These are phyloP conservation scores for Serranus cabrilla DNA, from an alignment of 2,797 vertebrate genomes.

Conservation along the genomic window DNA sequence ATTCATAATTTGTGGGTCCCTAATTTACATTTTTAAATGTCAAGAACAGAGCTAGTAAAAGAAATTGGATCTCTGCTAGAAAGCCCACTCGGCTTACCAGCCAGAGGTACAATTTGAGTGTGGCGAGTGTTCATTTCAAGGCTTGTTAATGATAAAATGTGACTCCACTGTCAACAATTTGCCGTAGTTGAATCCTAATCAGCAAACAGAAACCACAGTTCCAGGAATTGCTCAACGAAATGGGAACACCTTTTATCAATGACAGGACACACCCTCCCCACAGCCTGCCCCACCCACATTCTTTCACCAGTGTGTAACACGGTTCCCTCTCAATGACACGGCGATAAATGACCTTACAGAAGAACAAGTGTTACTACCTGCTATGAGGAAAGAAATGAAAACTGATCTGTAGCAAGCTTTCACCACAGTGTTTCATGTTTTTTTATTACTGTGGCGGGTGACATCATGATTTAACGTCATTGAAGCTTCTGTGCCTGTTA, in stretches of 20 bases:
- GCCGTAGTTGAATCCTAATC: conserved; percentile 65
- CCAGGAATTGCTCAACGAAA: conserved; percentile 77
- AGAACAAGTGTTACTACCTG: conserved; percentile 45
- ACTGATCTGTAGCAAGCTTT: conserved; percentile 8
- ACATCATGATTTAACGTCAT: conserved; percentile 46
- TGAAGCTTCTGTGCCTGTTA: conserved; percentile 20
- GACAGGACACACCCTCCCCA: conserved; percentile 68
- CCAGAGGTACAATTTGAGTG: neutral
- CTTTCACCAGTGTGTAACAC: conserved; percentile 62
- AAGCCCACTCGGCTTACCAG: neutral
- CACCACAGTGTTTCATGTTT: neutral
- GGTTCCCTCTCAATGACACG: conserved; percentile 49
- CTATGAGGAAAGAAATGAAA: conserved; percentile 33
- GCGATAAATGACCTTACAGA: conserved; percentile 28
- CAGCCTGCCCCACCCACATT: conserved; percentile 75
- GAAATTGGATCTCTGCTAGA: conserved; percentile 6
- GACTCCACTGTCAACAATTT: conserved; percentile 10
- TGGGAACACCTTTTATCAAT: conserved; percentile 81
- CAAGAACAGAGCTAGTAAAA: conserved; percentile 5
- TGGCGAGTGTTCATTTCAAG: neutral
- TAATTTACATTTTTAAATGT: conserved; percentile 13
- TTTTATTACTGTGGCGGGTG: conserved; percentile 9
- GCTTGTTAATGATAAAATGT: conserved; percentile 16
- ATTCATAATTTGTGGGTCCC: neutral
- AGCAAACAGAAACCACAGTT: conserved; percentile 73